phyloP scores from a whole-genome alignment of 1,140 invertebrate species.

The Diabrotica virgifera region DNA sequence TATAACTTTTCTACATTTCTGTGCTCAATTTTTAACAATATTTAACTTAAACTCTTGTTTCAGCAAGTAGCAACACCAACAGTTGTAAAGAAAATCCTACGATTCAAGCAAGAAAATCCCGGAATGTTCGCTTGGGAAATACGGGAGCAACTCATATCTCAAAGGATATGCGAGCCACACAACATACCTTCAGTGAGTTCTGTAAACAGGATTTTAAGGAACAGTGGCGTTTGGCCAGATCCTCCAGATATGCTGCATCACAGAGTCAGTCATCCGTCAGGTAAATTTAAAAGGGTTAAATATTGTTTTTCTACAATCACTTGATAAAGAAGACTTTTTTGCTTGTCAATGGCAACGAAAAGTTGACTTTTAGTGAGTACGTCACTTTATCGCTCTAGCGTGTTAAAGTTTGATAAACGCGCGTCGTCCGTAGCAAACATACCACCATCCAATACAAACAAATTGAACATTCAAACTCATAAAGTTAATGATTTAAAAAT shows the following conservation, averaged over 20 bases:
- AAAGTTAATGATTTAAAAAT: too few relatives aligned
- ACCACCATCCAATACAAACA: too few relatives aligned
- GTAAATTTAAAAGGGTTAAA: slow-evolving; percentile 18
- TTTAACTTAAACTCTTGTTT: slow-evolving; percentile 40
- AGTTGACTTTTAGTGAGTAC: too few relatives aligned
- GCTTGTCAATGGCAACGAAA: too few relatives aligned
- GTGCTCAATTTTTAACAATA: too few relatives aligned
- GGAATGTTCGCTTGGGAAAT: slow-evolving; percentile 82
- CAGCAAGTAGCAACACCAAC: slow-evolving; percentile 92
- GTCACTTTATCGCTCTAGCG: too few relatives aligned
- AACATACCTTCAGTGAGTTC: slow-evolving; percentile 91
- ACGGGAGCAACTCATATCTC: slow-evolving; percentile 77
- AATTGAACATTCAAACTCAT: too few relatives aligned
- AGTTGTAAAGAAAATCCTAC: slow-evolving; percentile 86
- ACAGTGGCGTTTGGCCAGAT: slow-evolving; percentile 70
- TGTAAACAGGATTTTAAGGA: slow-evolving; percentile 90
- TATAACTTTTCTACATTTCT: too few relatives aligned
- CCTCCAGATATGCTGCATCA: slow-evolving; percentile 33
- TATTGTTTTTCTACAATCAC: too few relatives aligned
- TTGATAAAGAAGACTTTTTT: too few relatives aligned
- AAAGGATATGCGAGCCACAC: slow-evolving; percentile 80
- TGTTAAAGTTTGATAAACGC: too few relatives aligned
- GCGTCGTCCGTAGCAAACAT: too few relatives aligned
- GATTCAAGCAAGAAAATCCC: slow-evolving; percentile 88
- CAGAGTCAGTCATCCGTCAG: slow-evolving; percentile 28